Base-by-base conservation (phyloP, 2,113 vertebrate genomes). In the Myiopsitta monachus region DNA sequence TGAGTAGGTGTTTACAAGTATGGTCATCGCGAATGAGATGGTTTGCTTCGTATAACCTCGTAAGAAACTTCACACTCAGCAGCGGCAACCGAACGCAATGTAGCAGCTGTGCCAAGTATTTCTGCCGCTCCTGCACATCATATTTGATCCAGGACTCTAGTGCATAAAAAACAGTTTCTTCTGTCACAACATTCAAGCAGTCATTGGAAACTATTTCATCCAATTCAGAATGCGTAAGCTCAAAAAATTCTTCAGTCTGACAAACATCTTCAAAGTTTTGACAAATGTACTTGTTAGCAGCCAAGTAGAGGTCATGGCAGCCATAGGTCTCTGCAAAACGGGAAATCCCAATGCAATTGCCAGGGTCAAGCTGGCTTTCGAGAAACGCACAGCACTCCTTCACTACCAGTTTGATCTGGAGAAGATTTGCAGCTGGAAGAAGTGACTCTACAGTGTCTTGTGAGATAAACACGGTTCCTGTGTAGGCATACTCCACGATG, bases 301-400 rank as follows among this genome's bases (percentile, higher is more conserved):
- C 99, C 96, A 99, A 75, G 96, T 98, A 99, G 39, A 99, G 98
- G 92, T 99, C 99, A 68, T 98, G 99, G 95, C 99, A 99, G 96
- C 99, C 99, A 8, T 99, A 99, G 0, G 99, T 99, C 97, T 99
- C 99, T 19, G 99, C 99, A 57, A 99, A 99, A 61, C 99, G 99
- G 23, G 99, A 99, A 95, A 99, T 99, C 55, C 99, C 99, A 54
- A 99, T 99, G 97, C 99, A 99, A 68, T 99, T 99, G 49, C 99
- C 99, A 28, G 99, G 99, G 8, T 99, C 99, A 24, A 99, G 98
- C 79, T 99, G 99, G 96, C 98, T 99, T 82, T 99, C 99, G 31
- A 99, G 98, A 90, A 99, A 99, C 6, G 98, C 98, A 49, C 99
- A 99, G 79, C 99, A 99, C 96, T 99, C 99, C 96, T 99, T 99